Percentiles rank a stretch among this genome's conserved stretches.
These are phyloP conservation scores for Scaptomyza montana DNA, from an alignment of 1,140 invertebrate genomes.

Conservation along the genomic window DNA sequence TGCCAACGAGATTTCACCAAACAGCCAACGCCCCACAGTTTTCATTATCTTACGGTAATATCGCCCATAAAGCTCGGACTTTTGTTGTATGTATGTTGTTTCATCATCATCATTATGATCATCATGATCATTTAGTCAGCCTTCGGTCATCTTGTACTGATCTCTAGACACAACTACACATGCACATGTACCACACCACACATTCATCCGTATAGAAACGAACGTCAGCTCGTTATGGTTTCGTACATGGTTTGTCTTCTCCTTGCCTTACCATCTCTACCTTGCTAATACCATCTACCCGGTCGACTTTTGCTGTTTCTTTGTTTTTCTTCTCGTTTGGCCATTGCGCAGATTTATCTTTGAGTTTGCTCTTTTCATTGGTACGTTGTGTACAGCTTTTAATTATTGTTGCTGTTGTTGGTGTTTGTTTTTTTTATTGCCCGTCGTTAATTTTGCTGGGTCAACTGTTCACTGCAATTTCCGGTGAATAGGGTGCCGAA, in stretches of 20 bases:
- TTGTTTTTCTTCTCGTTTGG: conserved; percentile 55
- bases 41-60: conserved; percentile 79
- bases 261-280: not conserved
- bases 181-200: no score
- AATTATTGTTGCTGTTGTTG: conserved; percentile 24
- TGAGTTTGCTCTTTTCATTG: conserved; percentile 52
- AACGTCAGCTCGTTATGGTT: conserved; percentile 67
- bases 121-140: conserved; percentile 44
- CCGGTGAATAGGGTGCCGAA: conserved; percentile 25
- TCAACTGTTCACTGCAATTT: conserved; percentile 40
- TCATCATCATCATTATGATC: conserved; percentile 25
- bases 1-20: conserved; percentile 67
- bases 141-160: conserved; percentile 54
- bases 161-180: conserved; percentile 39
- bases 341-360: conserved; percentile 60
- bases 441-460: conserved; percentile 17
- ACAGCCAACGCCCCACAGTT: conserved; percentile 45
- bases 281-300: conserved; percentile 23
- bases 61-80: conserved; percentile 67
- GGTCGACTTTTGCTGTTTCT: conserved; percentile 29
- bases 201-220: conserved; percentile 33
- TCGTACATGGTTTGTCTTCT: conserved; percentile 44
- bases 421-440: conserved; percentile 8
- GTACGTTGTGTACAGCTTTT: conserved; percentile 23
- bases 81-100: conserved; percentile 33